These are phyloP conservation scores for Cyanoramphus novaezelandiae DNA, from an alignment of 2,113 vertebrate genomes.

Conservation along the genomic window DNA sequence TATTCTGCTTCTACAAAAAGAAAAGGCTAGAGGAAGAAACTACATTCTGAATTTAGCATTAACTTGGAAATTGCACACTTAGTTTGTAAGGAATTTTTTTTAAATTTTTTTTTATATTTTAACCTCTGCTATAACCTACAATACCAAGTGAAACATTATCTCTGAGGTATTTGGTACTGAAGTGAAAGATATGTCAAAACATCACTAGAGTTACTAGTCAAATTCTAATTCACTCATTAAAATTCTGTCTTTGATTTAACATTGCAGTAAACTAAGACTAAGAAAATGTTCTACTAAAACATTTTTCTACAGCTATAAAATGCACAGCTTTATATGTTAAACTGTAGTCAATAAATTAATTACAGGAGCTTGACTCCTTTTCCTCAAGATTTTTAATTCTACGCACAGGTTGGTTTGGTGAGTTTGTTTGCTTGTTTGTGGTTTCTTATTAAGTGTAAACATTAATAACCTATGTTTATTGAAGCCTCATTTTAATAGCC, in stretches of 20 bases:
- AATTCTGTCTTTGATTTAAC: background rate
- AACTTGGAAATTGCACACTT: background rate
- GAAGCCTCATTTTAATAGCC: background rate
- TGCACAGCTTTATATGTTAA: background rate
- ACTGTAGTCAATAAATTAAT: background rate
- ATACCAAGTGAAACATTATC: background rate
- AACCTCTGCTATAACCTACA: background rate
- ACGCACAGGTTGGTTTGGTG: background rate
- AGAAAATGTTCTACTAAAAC: background rate
- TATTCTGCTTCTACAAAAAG: background rate
- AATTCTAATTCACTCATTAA: slow-evolving; percentile 8
- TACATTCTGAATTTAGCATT: background rate
- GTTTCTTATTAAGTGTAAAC: background rate
- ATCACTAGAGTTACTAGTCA: background rate
- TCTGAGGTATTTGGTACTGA: background rate
- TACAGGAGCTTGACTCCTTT: background rate
- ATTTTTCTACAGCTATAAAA: background rate
- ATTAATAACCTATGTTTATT: background rate
- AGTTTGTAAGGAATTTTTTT: background rate
- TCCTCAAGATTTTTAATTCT: background rate
- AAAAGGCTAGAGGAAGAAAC: background rate
- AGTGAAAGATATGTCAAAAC: background rate
- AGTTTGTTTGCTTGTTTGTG: no score
- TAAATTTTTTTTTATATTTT: background rate
- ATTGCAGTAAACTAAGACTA: background rate